Evolutionary conservation across 1,140 invertebrate genomes (phyloP).

Genomic region (Stratiolaelaps scimitus): DNA sequence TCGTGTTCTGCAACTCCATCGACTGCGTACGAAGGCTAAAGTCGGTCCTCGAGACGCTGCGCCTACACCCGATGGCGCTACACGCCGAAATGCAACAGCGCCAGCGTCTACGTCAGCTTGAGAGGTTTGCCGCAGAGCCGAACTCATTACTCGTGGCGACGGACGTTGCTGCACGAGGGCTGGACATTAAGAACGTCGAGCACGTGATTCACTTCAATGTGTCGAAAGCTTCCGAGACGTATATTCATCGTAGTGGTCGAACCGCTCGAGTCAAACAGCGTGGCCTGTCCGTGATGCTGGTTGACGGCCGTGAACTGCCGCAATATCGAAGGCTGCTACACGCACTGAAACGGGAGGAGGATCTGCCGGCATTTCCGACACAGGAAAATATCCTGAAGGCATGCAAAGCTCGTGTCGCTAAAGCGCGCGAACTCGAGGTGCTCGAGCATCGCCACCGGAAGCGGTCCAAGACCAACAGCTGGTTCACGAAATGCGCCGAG

Average conservation of each 20-base stretch:
- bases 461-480: conserved; percentile 55
- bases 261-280: conserved; percentile 77
- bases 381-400: conserved; percentile 52
- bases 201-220: conserved; percentile 97
- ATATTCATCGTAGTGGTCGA: conserved; percentile 88
- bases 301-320: conserved; percentile 70
- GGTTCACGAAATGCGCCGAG: conserved; percentile 65
- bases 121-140: conserved; percentile 63
- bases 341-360: conserved; percentile 54
- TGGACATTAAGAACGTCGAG: conserved; percentile 86
- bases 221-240: conserved; percentile 82
- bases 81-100: conserved; percentile 92
- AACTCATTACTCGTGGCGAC: conserved; percentile 79
- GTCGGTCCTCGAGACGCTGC: conserved; percentile 63
- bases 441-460: conserved; percentile 56
- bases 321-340: conserved; percentile 59
- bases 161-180: conserved; percentile 87
- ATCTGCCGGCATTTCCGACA: conserved; percentile 68
- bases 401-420: conserved; percentile 56
- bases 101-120: conserved; percentile 84
- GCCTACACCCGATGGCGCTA: conserved; percentile 63
- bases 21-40: conserved; percentile 72
- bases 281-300: conserved; percentile 79
- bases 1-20: conserved; percentile 96
- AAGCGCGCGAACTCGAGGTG: conserved; percentile 65